phyloP scores from a whole-genome alignment of 2,888 invertebrate species.

The Caenorhabditis wallacei region DNA sequence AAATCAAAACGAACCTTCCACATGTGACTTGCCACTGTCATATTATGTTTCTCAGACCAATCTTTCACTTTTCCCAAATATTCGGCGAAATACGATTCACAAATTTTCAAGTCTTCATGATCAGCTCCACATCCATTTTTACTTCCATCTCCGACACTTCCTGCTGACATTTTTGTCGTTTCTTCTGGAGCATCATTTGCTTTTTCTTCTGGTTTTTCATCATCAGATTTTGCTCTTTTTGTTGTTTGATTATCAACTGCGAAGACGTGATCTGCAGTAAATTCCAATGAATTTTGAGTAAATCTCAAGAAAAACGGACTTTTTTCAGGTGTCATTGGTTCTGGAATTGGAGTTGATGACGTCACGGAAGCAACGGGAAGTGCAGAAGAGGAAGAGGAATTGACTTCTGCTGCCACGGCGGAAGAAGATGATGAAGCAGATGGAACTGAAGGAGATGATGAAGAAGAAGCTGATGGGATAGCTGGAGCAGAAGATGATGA shows the following conservation, averaged over 20 bases:
- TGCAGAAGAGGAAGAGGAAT: neutral
- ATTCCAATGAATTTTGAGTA: conserved; percentile 42
- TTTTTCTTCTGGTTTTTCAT: conserved; percentile 20
- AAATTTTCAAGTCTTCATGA: conserved; percentile 73
- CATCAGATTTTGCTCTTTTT: conserved; percentile 21
- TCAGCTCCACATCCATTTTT: conserved; percentile 64
- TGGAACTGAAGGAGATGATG: neutral
- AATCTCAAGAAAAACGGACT: conserved; percentile 57
- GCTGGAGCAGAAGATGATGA: neutral
- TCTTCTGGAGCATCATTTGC: conserved; percentile 14
- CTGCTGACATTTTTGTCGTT: conserved; percentile 1
- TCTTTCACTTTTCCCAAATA: conserved; percentile 73
- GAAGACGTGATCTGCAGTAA: conserved; percentile 54
- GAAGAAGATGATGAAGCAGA: neutral
- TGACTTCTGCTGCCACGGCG: neutral
- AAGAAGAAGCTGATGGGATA: neutral
- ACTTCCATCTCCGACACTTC: conserved; percentile 16
- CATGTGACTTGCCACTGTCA: conserved; percentile 69
- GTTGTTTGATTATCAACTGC: conserved; percentile 44
- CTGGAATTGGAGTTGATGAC: conserved; percentile 10
- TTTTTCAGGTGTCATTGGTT: conserved; percentile 36
- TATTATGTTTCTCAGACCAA: conserved; percentile 72
- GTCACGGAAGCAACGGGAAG: neutral
- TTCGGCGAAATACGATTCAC: conserved; percentile 74
- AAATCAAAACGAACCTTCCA: conserved; percentile 67